Conservation (phyloP, 1,140 invertebrate species). For the Drosophila oshimai region DNA sequence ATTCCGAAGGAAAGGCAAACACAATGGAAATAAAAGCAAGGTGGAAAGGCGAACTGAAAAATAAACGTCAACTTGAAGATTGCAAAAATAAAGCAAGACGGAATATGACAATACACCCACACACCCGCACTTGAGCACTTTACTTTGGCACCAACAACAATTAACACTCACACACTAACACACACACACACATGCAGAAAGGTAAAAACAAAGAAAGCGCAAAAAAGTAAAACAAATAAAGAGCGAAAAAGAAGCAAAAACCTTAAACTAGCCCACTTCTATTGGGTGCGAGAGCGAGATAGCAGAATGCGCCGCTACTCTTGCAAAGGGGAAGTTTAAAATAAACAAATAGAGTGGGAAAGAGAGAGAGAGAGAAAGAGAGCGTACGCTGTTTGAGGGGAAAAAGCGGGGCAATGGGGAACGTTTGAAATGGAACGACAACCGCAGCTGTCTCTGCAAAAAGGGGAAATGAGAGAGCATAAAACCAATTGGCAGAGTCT, state of each 20-base stretch:
- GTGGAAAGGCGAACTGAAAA: conserved; percentile 15
- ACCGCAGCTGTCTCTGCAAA: conserved; percentile 43
- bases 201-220: conserved; percentile 14
- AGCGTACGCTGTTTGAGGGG: conserved; percentile 31
- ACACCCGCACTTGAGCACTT: conserved; percentile 2
- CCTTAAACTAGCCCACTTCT: conserved; percentile 42
- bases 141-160: conserved; percentile 33
- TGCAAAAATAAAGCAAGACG: conserved; percentile 49
- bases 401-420: conserved; percentile 24
- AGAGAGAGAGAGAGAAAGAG: neutral
- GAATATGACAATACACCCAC: conserved; percentile 36
- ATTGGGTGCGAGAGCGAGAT: conserved; percentile 61
- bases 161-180: conserved; percentile 25
- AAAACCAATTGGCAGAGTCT: conserved; percentile 27
- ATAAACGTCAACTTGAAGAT: conserved; percentile 28
- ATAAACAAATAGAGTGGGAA: conserved; percentile 10
- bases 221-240: conserved; percentile 23
- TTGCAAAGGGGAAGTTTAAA: conserved; percentile 28
- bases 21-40: neutral
- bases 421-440: conserved; percentile 13
- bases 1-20: neutral
- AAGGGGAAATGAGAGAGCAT: conserved; percentile 34
- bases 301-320: conserved; percentile 28
- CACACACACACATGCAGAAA: neutral
- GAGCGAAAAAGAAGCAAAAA: conserved; percentile 12